Percentiles rank a stretch among this genome's conserved stretches.
phyloP scores from a whole-genome alignment of 2,888 invertebrate genomes.

The Drosophila meridiana region DNA sequence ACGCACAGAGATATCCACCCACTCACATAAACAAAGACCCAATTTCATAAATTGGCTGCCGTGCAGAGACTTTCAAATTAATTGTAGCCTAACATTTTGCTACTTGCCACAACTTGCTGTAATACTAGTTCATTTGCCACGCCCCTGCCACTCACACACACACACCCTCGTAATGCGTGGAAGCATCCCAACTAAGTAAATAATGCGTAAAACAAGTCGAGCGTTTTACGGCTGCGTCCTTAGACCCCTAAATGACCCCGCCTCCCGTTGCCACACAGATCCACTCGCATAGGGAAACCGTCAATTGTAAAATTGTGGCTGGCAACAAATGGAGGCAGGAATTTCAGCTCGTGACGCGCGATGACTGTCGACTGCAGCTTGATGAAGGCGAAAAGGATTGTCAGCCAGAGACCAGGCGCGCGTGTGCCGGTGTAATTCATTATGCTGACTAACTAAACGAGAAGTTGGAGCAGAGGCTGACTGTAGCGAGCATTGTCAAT shows the following conservation, averaged over 20 bases:
- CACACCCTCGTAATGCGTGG: conserved; percentile 34
- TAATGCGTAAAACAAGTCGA: conserved; percentile 80
- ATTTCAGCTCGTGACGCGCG: conserved; percentile 20
- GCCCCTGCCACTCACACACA: conserved; percentile 39
- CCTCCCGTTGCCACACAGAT: not conserved
- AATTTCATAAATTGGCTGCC: conserved; percentile 38
- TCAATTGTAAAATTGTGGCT: conserved; percentile 78
- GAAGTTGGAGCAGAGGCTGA: conserved; percentile 17
- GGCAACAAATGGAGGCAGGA: conserved; percentile 55
- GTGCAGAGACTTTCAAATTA: conserved; percentile 65
- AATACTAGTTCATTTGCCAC: conserved; percentile 74
- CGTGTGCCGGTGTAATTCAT: conserved; percentile 62
- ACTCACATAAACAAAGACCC: conserved; percentile 11
- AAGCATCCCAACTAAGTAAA: conserved; percentile 71
- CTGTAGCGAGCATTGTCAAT: conserved; percentile 31
- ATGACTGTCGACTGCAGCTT: conserved; percentile 58
- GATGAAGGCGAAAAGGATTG: conserved; percentile 65
- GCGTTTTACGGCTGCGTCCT: conserved; percentile 64
- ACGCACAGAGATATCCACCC: not conserved
- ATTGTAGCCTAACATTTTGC: conserved; percentile 71
- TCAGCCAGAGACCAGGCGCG: conserved; percentile 36
- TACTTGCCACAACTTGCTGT: conserved; percentile 69
- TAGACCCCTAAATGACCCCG: not conserved
- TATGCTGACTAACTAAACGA: conserved; percentile 55
- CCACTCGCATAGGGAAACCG: conserved; percentile 51